Conservation (phyloP, 2,888 invertebrate genomes). For the Caenorhabditis parvicauda region DNA sequence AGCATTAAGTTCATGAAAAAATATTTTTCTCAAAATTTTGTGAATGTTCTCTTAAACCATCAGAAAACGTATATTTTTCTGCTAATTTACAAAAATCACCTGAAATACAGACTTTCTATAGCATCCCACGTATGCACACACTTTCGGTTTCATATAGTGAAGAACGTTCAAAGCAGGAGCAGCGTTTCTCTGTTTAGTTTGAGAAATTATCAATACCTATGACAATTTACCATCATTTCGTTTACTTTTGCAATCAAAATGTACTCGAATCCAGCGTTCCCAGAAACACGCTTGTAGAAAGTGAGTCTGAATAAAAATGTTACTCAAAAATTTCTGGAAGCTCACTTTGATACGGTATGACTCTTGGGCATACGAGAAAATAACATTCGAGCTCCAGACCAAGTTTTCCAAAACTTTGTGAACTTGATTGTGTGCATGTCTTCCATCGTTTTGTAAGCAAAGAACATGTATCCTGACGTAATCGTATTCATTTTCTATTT, state of each 20-base stretch:
- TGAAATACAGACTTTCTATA: slow-evolving; percentile 36
- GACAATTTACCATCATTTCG: slow-evolving; percentile 35
- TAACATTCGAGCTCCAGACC: slow-evolving; percentile 50
- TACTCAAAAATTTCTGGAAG: not conserved
- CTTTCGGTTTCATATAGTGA: slow-evolving; percentile 41
- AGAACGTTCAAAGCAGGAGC: slow-evolving; percentile 43
- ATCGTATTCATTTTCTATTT: too few relatives aligned
- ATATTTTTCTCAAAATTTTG: too few relatives aligned
- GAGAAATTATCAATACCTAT: too few relatives aligned
- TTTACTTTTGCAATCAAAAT: slow-evolving; percentile 40
- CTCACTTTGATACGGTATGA: slow-evolving; percentile 32
- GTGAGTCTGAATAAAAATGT: slow-evolving; percentile 40
- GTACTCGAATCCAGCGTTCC: slow-evolving; percentile 37
- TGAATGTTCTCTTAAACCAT: too few relatives aligned
- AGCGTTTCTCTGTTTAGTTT: slow-evolving; percentile 20
- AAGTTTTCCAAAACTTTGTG: slow-evolving; percentile 46
- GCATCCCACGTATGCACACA: slow-evolving; percentile 44
- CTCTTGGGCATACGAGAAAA: slow-evolving; percentile 34
- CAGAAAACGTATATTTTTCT: not conserved
- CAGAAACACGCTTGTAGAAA: slow-evolving; percentile 36
- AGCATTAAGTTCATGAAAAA: too few relatives aligned
- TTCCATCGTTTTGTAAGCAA: slow-evolving; percentile 51
- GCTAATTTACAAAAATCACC: slow-evolving; percentile 9
- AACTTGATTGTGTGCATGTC: slow-evolving; percentile 45
- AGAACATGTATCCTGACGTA: slow-evolving; percentile 38